Conservation (phyloP, 30 jellyfish, hydroid and myxozoan genomes). For the Cassiopea xamachana region DNA sequence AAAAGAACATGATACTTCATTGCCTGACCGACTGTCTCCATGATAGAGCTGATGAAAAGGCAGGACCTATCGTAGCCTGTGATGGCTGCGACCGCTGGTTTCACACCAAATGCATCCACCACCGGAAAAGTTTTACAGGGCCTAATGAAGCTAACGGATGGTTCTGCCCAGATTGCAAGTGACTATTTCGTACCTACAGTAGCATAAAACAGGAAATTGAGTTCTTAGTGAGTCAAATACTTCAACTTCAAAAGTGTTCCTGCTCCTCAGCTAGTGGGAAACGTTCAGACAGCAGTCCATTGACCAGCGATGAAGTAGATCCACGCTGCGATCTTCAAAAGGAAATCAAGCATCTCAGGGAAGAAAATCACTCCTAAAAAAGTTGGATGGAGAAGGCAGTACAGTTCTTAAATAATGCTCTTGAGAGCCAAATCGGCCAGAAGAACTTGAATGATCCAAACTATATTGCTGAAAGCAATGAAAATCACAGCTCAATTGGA, state of each 20-base stretch:
- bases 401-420: not conserved
- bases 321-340: not conserved
- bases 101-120: not conserved
- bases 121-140: not conserved
- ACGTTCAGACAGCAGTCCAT: not conserved
- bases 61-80: not conserved
- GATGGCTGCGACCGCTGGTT: not conserved
- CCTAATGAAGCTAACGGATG: not conserved
- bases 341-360: not conserved
- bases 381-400: not conserved
- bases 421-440: not conserved
- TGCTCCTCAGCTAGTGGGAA: not conserved
- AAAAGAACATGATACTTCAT: not conserved
- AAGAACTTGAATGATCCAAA: not conserved
- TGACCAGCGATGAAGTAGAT: not conserved
- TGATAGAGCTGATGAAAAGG: not conserved
- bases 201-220: not conserved
- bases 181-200: not conserved
- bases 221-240: not conserved
- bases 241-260: not conserved
- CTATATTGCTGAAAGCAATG: not conserved
- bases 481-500: not conserved
- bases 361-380: not conserved
- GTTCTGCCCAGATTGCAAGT: not conserved
- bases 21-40: not conserved